Base-by-base conservation (phyloP, 2,113 vertebrate species). In the Semnopithecus entellus region DNA sequence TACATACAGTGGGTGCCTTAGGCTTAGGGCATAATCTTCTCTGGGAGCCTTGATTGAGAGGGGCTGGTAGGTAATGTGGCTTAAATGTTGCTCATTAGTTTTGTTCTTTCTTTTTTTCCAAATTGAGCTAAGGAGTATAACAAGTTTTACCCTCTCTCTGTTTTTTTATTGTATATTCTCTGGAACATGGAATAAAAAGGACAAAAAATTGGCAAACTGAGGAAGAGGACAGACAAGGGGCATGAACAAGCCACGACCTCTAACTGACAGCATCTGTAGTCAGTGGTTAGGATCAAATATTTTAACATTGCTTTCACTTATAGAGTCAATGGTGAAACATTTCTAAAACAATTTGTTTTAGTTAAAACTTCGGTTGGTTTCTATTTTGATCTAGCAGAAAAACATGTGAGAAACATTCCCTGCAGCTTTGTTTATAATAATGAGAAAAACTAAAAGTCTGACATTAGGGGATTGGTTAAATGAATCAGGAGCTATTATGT, bases 351-450 rank as follows among this genome's bases (percentile, higher is more conserved):
- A 50, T 16, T 45, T 66, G 72, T 90, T 68, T 80, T 83, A 55
- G 45, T 82, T 89, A 35, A 83, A 83, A 68, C 40, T 94, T 94
- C 4, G 38, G 10, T 50, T 82, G 88, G 23, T 80, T 89, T 48
- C 35, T 59, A 70, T 76, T 83, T 94, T 91, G 43, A 73, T n/a
- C 35, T 76, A 76, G 40, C 64, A 85, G 45, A 90, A 90, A 43
- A 59, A 75, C 3, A 20, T 18, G 5, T 40, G 64, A 89, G 91
- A 97, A 94, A 80, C 57, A 38, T 86, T 93, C 17, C 18, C 20
- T 66, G 38, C 6, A 76, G n/a, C 45, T 94, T 90, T 93, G 23
- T 91, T 89, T 92, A 22, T 75, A 88, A 95, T 90, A 92, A 87
- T 57, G 64, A 94, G 61, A 93, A 78, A 83, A 57, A 38, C 4